Conservation (phyloP, 2,888 invertebrate genomes). For the Oligia fasciuncula region DNA sequence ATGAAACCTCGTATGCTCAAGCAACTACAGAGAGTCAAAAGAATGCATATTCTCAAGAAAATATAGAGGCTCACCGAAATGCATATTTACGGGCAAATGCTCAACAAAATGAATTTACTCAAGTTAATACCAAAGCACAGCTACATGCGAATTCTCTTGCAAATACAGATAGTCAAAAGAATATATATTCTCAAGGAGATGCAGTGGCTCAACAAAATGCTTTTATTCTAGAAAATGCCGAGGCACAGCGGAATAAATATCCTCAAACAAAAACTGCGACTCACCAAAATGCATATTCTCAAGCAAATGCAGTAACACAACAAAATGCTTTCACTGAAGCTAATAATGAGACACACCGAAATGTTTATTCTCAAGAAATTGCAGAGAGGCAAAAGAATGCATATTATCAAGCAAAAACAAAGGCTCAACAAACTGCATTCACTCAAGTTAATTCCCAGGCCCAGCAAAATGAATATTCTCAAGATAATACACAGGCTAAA, state of each 20-base stretch:
- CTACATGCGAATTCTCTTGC: neutral
- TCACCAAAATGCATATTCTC: constrained; percentile 4
- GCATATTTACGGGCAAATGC: neutral
- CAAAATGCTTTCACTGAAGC: neutral
- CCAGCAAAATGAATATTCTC: neutral
- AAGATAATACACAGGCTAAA: neutral
- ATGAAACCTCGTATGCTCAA: neutral
- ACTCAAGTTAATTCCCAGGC: neutral
- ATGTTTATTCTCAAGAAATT: neutral
- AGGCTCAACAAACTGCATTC: neutral
- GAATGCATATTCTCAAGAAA: constrained; percentile 15
- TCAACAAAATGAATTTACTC: constrained; percentile 15
- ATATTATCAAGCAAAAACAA: neutral
- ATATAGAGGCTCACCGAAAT: constrained; percentile 7
- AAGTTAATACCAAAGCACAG: neutral
- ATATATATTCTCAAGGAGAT: neutral
- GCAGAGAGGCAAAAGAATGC: neutral
- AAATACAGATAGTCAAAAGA: neutral
- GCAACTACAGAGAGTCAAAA: constrained; percentile 1
- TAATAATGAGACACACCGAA: neutral
- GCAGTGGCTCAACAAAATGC: constrained; percentile 1
- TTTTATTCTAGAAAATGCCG: neutral
- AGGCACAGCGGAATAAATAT: constrained; percentile 2
- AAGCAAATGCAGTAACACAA: neutral
- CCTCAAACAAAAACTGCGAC: constrained; percentile 10